These are phyloP conservation scores for Ochropacha duplaris DNA, from an alignment of 2,888 invertebrate species.

Conservation along the genomic window DNA sequence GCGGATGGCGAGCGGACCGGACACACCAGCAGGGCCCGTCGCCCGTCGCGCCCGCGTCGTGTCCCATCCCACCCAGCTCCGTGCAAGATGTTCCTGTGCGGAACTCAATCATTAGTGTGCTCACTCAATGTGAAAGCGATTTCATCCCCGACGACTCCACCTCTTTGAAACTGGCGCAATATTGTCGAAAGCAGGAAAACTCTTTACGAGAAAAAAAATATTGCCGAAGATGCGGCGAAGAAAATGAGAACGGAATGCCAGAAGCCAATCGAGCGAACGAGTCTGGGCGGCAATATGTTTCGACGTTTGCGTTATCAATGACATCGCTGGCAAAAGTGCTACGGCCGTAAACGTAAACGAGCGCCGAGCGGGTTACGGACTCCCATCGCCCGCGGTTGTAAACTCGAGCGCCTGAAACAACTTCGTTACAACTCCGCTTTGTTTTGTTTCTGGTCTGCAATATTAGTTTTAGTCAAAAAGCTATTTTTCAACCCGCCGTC, in stretches of 20 bases:
- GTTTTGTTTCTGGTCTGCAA: conserved; percentile 76
- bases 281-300: conserved; percentile 68
- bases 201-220: conserved; percentile 74
- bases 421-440: conserved; percentile 76
- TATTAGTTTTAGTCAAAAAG: conserved; percentile 82
- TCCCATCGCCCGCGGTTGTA: conserved; percentile 65
- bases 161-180: conserved; percentile 78
- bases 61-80: conserved; percentile 20
- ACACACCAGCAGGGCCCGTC: conserved; percentile 16
- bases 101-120: conserved; percentile 82
- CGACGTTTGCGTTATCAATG: conserved; percentile 69
- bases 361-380: conserved; percentile 40
- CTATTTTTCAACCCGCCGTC: conserved; percentile 77
- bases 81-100: conserved; percentile 55
- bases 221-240: conserved; percentile 63
- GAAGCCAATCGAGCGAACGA: conserved; percentile 73
- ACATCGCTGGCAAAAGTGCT: conserved; percentile 49
- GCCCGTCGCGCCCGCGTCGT: conserved; percentile 26
- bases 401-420: conserved; percentile 71
- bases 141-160: conserved; percentile 70
- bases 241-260: conserved; percentile 75
- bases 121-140: conserved; percentile 81
- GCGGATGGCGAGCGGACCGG: conserved; percentile 11
- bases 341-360: conserved; percentile 54
- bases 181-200: conserved; percentile 81